Evolutionary conservation across 2,888 invertebrate genomes (phyloP), one percentile per base, ranked within the genome.

Genomic region (Trypoxylon attenuatum): DNA sequence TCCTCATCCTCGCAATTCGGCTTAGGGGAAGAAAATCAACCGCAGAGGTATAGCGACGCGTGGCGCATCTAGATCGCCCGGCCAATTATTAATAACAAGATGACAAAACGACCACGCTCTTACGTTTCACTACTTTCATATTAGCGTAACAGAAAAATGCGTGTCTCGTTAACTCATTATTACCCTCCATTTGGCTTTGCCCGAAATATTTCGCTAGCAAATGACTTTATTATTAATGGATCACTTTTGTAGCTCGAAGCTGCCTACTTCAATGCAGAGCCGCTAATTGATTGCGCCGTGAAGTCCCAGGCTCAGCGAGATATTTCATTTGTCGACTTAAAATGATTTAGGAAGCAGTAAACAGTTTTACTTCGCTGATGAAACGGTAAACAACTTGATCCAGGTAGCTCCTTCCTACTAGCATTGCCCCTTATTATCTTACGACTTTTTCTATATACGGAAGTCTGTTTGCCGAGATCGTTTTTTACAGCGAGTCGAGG

Each of bases 1-100:
- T 54, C 51, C 45, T 18, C 33, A 29, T 33, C 53, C 42, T 50
- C 49, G 49, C 27, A 33, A 33, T 33, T 33, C n/a, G n/a, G n/a
- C n/a, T n/a, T n/a, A n/a, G n/a, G 33, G 13, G 33, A 33, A 33
- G 13, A 13, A n/a, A 13, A 33, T 25, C 5, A 10, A 13, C 5
- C 33, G 13, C 33, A 33, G n/a, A 10, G n/a, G 33, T 13, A 33
- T 13, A 6, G 23, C 39, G 43, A 51, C 49, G 55, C 54, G 58
- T 57, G 29, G 39, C 41, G 55, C 56, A 50, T 71, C 41, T 60
- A 54, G 65, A 69, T 65, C 57, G 53, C 25, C 39, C 27, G 52
- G 54, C 22, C 60, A 71, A 71, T 73, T 71, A 74, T 71, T 71
- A 57, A 63, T 68, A 39, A 58, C 49, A 51, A 45, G 57, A 65